phyloP scores from a whole-genome alignment of 2,888 invertebrate genomes.

The Dromius quadrimaculatus region DNA sequence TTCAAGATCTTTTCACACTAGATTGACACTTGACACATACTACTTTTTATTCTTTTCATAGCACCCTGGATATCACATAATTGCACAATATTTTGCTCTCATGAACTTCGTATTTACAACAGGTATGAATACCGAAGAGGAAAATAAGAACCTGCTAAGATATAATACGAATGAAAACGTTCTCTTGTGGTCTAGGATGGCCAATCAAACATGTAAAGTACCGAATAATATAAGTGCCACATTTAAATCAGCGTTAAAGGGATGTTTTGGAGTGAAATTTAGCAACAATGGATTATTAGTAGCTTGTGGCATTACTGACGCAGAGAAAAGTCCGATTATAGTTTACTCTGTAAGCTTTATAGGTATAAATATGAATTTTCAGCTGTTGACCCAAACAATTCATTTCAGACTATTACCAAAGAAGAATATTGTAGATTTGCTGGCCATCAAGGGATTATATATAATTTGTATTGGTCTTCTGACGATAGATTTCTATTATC shows the following conservation, averaged over 20 bases:
- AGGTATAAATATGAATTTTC: not conserved
- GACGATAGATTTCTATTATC: constrained; percentile 70
- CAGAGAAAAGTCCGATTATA: constrained; percentile 67
- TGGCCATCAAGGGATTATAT: constrained; percentile 75
- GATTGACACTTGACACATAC: no score
- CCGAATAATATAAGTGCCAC: constrained; percentile 68
- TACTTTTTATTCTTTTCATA: no score
- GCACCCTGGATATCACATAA: no score
- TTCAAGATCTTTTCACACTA: no score
- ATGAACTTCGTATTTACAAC: no score
- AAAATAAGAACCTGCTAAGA: no score
- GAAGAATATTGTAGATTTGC: constrained; percentile 63
- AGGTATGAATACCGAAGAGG: no score
- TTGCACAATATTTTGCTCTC: no score
- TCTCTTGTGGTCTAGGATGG: constrained; percentile 55
- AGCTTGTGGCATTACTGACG: constrained; percentile 69
- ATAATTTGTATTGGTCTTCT: constrained; percentile 74
- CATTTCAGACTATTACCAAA: constrained; percentile 55
- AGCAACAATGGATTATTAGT: constrained; percentile 69
- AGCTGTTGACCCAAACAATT: not conserved
- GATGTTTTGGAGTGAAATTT: constrained; percentile 68
- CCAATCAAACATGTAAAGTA: constrained; percentile 68
- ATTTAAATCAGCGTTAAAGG: constrained; percentile 66
- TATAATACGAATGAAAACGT: no score
- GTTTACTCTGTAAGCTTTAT: constrained; percentile 68